Conservation (phyloP, 2,113 vertebrate genomes). For the Oophaga pumilio region DNA sequence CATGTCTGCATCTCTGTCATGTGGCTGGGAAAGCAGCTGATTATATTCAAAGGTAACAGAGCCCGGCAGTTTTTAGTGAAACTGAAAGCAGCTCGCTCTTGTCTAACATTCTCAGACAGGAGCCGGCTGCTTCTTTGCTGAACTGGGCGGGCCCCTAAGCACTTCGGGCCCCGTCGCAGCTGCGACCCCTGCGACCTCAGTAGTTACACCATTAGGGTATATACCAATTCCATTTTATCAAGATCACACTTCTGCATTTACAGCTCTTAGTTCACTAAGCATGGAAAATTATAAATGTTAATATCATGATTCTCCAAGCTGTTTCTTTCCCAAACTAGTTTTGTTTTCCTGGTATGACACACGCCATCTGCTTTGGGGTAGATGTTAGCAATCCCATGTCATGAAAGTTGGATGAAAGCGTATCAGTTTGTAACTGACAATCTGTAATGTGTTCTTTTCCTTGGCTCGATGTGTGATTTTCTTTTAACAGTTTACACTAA, state of each 20-base stretch:
- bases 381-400: conserved; percentile 56
- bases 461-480: conserved; percentile 16
- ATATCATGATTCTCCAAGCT: conserved; percentile 45
- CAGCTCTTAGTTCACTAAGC: conserved; percentile 7
- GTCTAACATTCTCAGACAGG: too few species aligned
- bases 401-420: conserved; percentile 55
- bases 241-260: conserved; percentile 17
- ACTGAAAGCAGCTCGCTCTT: too few species aligned
- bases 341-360: conserved; percentile 54
- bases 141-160: too few species aligned
- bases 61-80: too few species aligned
- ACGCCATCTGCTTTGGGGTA: conserved; percentile 56
- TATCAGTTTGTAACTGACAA: conserved; percentile 40
- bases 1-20: too few species aligned
- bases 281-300: conserved; percentile 48
- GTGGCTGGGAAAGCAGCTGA: too few species aligned
- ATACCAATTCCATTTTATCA: neutral
- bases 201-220: too few species aligned
- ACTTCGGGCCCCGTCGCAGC: too few species aligned
- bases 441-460: conserved; percentile 32
- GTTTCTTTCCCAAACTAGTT: conserved; percentile 39
- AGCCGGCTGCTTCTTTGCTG: too few species aligned
- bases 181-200: too few species aligned
- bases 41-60: too few species aligned
- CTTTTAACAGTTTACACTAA: conserved; percentile 28